phyloP scores from a whole-genome alignment of 35 echinoderm and acorn worm genomes.

The Nesometra sesokonis region DNA sequence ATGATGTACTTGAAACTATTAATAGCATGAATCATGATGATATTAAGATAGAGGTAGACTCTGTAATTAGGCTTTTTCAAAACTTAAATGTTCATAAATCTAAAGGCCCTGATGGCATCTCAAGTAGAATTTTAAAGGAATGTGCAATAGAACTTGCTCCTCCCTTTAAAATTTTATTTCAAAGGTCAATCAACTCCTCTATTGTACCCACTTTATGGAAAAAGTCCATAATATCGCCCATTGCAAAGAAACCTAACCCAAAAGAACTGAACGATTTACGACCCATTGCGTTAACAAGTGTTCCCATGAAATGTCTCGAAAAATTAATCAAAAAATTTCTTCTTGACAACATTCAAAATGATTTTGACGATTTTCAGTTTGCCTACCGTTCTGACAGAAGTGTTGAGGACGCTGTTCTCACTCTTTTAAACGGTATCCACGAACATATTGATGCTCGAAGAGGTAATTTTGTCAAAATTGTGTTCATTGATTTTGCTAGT shows the following conservation, averaged over 20 bases:
- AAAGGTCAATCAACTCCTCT: background rate
- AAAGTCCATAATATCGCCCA: constrained; percentile 6
- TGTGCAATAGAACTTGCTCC: too few relatives aligned
- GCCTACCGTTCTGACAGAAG: constrained; percentile 4
- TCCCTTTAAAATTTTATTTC: constrained; percentile 5
- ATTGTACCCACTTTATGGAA: constrained; percentile 8
- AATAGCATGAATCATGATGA: background rate
- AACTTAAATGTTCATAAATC: too few relatives aligned
- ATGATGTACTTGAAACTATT: background rate
- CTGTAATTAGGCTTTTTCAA: background rate
- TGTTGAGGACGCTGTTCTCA: too few relatives aligned
- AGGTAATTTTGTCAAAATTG: background rate
- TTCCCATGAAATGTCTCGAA: constrained; percentile 24
- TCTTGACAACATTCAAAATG: background rate
- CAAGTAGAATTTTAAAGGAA: too few relatives aligned
- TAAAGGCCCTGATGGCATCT: too few relatives aligned
- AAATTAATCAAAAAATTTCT: background rate
- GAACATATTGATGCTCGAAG: background rate
- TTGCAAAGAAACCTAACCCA: constrained; percentile 18
- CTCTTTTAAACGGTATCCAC: too few relatives aligned
- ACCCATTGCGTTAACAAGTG: background rate
- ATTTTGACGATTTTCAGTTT: constrained; percentile 14
- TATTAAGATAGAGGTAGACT: background rate
- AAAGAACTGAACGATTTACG: background rate
- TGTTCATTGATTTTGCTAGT: constrained; percentile 15